These are phyloP conservation scores for Penaeus monodon DNA, from an alignment of 2,888 invertebrate genomes.

Conservation along the genomic window DNA sequence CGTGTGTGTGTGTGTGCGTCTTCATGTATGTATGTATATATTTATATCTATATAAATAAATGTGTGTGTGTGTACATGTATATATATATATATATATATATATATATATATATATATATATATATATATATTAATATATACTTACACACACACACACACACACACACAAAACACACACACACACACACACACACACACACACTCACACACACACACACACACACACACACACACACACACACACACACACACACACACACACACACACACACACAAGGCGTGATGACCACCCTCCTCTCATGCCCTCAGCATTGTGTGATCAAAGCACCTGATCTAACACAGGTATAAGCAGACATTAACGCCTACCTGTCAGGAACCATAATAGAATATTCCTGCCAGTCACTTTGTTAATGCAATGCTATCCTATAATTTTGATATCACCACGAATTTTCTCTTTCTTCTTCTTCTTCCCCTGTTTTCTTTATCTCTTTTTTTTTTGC, in stretches of 20 bases:
- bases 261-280: background rate
- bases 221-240: background rate
- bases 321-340: no score
- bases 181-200: background rate
- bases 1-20: background rate
- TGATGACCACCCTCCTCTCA: background rate
- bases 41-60: background rate
- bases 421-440: no score
- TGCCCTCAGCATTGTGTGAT: no score
- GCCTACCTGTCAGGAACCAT: no score
- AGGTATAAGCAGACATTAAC: no score
- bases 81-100: background rate
- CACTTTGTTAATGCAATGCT: no score
- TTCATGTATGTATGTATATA: background rate
- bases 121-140: background rate
- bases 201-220: background rate
- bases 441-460: background rate
- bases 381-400: no score
- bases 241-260: constrained; percentile 19
- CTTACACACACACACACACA: constrained; percentile 6
- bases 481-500: no score
- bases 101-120: background rate
- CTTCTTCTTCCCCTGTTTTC: background rate
- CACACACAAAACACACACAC: background rate
- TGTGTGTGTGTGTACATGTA: background rate